phyloP scores from a whole-genome alignment of 2,888 invertebrate species.

The Drosophila peninsularis region DNA sequence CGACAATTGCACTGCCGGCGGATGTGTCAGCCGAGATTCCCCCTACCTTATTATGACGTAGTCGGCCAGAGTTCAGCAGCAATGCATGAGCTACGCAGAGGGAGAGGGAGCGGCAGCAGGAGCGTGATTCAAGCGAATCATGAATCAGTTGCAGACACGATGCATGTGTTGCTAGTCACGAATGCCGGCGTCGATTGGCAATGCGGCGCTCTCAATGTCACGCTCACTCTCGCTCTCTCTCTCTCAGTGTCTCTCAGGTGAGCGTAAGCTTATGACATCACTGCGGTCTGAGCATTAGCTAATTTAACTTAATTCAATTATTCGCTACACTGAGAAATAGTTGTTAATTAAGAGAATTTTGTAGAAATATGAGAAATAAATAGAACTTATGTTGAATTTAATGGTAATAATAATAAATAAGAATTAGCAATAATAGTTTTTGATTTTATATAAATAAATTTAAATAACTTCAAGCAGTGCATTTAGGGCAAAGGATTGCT shows the following conservation, averaged over 20 bases:
- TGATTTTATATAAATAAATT: not conserved
- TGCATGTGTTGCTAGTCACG: constrained; percentile 42
- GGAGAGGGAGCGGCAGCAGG: constrained; percentile 1
- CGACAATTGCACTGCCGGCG: constrained; percentile 36
- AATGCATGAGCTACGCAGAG: not conserved
- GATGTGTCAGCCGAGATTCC: constrained; percentile 18
- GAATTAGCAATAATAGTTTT: not conserved
- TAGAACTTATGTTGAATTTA: not conserved
- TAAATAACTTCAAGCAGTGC: not conserved
- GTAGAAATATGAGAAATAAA: no score
- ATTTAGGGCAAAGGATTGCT: not conserved
- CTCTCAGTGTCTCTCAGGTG: not conserved
- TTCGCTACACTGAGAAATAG: constrained; percentile 11
- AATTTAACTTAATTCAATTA: constrained; percentile 28
- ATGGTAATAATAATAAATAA: not conserved
- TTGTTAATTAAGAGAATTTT: not conserved
- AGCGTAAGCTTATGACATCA: constrained; percentile 29
- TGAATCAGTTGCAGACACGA: constrained; percentile 32
- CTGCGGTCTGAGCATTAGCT: not conserved
- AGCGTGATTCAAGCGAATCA: constrained; percentile 1
- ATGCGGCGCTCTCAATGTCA: not conserved
- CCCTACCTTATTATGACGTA: constrained; percentile 34
- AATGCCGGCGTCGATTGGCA: constrained; percentile 19
- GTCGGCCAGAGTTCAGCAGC: constrained; percentile 28
- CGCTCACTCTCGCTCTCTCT: not conserved